Evolutionary conservation across 2,888 invertebrate species (phyloP).

Genomic region (Stenodera caucasica): DNA sequence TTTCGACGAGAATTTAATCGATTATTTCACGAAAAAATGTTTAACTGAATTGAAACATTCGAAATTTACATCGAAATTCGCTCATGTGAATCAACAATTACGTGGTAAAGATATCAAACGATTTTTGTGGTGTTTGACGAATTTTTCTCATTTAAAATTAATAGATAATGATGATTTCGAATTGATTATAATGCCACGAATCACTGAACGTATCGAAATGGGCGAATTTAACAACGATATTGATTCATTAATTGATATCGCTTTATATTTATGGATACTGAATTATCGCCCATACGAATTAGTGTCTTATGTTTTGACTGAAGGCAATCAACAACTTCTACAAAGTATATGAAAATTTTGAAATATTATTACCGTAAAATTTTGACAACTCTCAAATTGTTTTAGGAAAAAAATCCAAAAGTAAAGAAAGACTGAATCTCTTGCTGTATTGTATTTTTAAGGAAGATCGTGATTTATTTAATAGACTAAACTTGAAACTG

Average conservation of each 20-base stretch:
- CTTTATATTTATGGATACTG: constrained; percentile 55
- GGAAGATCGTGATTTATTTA: constrained; percentile 49
- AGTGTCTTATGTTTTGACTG: constrained; percentile 42
- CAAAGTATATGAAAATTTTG: constrained; percentile 31
- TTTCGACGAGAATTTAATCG: constrained; percentile 47
- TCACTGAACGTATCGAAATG: constrained; percentile 38
- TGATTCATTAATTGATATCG: constrained; percentile 46
- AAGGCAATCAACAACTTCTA: constrained; percentile 30
- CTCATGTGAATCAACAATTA: constrained; percentile 36
- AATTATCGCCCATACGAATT: constrained; percentile 46
- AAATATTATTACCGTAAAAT: background rate
- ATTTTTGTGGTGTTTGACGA: constrained; percentile 54
- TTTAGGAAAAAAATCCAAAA: constrained; percentile 37
- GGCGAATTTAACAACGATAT: constrained; percentile 43
- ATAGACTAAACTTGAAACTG: constrained; percentile 40
- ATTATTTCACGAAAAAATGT: constrained; percentile 43
- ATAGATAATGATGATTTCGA: constrained; percentile 40
- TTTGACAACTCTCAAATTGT: constrained; percentile 14
- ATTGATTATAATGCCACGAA: constrained; percentile 45
- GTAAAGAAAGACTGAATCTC: constrained; percentile 47
- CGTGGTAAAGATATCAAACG: constrained; percentile 56
- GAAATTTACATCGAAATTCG: constrained; percentile 29
- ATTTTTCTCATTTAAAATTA: constrained; percentile 44
- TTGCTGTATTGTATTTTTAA: constrained; percentile 51
- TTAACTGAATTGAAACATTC: constrained; percentile 41